A percentile compares a stretch with the other conserved stretches of the same genome.
Conservation (phyloP, 2,797 vertebrate genomes). For the Artibeus jamaicensis region DNA sequence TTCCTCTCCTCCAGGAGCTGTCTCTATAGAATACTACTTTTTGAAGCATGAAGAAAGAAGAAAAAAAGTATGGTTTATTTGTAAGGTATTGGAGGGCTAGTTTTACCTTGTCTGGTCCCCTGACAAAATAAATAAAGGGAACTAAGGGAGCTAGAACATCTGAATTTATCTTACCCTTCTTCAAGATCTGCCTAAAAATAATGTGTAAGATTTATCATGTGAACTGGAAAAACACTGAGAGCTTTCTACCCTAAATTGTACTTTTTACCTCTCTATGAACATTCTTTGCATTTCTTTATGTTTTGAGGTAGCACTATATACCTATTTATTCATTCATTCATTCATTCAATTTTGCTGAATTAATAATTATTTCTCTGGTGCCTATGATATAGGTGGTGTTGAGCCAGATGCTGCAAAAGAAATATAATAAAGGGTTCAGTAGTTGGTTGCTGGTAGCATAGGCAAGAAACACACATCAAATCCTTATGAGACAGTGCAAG, state of each 20-base stretch:
- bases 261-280: not conserved
- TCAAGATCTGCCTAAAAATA: constrained; percentile 16
- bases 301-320: not conserved
- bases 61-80: not conserved
- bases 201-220: constrained; percentile 11
- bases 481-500: not conserved
- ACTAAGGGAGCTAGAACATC: not conserved
- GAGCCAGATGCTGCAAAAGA: not conserved
- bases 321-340: not conserved
- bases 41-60: constrained; percentile 12
- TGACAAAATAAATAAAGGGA: constrained; percentile 25
- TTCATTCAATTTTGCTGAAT: not conserved
- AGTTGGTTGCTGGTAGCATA: not conserved
- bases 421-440: not conserved
- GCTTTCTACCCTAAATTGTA: not conserved
- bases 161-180: not conserved
- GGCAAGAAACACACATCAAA: not conserved
- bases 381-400: not conserved
- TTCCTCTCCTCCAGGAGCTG: not conserved
- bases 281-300: not conserved
- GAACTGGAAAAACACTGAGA: not conserved
- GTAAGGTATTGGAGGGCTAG: not conserved
- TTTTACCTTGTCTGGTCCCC: not conserved
- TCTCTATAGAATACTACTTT: constrained; percentile 37
- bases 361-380: not conserved